Base-by-base conservation (phyloP, 2,797 vertebrate genomes). In the Hippoglossus hippoglossus region DNA sequence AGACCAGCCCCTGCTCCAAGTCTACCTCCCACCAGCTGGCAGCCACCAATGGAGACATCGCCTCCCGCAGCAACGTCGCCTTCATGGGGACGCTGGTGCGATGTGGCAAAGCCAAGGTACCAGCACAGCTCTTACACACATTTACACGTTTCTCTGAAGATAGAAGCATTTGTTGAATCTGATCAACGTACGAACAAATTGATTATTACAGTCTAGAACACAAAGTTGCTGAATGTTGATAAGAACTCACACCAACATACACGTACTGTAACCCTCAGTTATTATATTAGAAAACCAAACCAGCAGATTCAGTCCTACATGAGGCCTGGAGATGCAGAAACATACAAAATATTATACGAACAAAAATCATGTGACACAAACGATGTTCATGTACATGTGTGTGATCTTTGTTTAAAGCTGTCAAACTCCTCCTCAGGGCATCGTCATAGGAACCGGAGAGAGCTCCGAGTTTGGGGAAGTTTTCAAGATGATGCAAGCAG, bases 401-500 rank as follows among this genome's bases (percentile, higher is more conserved):
- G 18, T 16, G 0, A 2, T 21, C 10, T 13, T 1, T 13, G 19
- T 24, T 36, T n/a, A 5, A 26, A 26, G 22, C 22, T 51, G 21
- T 18, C 6, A 1, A 21, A 16, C 19, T n/a, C 39, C 53, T 79
- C 77, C 71, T 60, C 85, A 99, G 98, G 98, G 98, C n/a, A 96
- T 99, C 80, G 98, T 99, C 89, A 98, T 98, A 87, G 98, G 98
- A 88, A 99, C 98, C 9, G 97, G 98, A 76, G 98, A 99, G 92
- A 97, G 96, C 88, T 98, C 97, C 0, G 97, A 98, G 89, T 98
- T 98, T 77, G 97, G 97, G 0, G 97, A 98, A 50, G 96, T 98
- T 36, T 98, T 98, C 90, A 98, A 98, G 92, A 98, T 98, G 97
- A 98, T 98, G 97, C 97, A 97, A 80, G 96, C 98, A 59, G 98